Evolutionary conservation across 2,113 vertebrate species (phyloP), one percentile per base, ranked within the genome.

Genomic region (Plecturocebus donacophilus): DNA sequence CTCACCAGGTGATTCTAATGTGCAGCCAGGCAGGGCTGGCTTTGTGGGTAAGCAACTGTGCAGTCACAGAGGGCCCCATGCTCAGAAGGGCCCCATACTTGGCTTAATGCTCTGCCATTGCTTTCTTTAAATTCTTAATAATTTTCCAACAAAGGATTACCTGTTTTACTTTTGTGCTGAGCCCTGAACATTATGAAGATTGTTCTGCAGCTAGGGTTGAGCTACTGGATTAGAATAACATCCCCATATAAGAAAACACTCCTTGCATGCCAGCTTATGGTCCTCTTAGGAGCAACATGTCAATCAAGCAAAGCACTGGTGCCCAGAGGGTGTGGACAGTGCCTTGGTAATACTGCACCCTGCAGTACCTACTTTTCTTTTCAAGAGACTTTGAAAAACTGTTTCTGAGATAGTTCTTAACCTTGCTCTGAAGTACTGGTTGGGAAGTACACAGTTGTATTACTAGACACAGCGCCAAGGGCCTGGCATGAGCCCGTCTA

Each of bases 331-430:
- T 56, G 49, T 83, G 35, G 42, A 68, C 16, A 20, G 17, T 61
- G 54, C 40, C 7, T 9, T 87, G 35, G 88, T 66, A 49, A 54
- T 64, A 14, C 32, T 96, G 40, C 8, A 66, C 40, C 64, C 23
- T 75, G 20, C 13, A 3, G 61, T 49, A 47, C 25, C 49, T 40
- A 19, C 12, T 87, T 94, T 61, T 35, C 45, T 84, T 94, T 90
- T 96, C n/a, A 82, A 77, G 79, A 73, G 58, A 76, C 79, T 77
- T 85, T 75, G 76, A 71, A 91, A 95, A 84, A 38, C 42, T 92
- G 2, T 84, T 97, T 40, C 32, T 90, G 80, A 87, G 56, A 87
- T 64, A 87, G 87, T 52, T 73, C 81, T 95, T 92, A 96, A 95
- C 84, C 68, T 96, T 96, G 94, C 17, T 92, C 4, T 94, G 12